A percentile compares a stretch with the other conserved stretches of the same genome.
Evolutionary conservation across 1,140 invertebrate species (phyloP).

Genomic region (Zaprionus lachaisei): DNA sequence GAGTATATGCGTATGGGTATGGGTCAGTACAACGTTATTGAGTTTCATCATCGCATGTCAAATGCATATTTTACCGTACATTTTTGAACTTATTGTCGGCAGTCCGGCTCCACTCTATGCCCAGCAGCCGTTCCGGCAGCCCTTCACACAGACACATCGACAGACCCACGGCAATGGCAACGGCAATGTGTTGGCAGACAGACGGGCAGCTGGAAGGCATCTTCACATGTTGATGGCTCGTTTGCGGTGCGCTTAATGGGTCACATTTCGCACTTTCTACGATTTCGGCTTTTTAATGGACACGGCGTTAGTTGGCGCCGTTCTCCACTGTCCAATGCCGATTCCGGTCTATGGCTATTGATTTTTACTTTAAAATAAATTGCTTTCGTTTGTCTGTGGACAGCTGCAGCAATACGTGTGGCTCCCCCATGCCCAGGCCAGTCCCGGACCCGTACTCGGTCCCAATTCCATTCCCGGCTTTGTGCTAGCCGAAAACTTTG

Average conservation of each 20-base stretch:
- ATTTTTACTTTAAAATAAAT: constrained; percentile 82
- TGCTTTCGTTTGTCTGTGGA: constrained; percentile 77
- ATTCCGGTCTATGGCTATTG: constrained; percentile 61
- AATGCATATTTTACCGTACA: constrained; percentile 70
- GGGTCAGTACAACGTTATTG: constrained; percentile 36
- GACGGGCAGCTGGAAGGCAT: constrained; percentile 10
- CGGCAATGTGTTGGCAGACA: background rate
- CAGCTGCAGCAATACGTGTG: constrained; percentile 40
- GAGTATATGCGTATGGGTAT: background rate
- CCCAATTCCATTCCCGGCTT: constrained; percentile 1
- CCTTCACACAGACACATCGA: background rate
- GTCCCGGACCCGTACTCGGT: background rate
- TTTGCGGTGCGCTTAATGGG: background rate
- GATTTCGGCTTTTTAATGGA: constrained; percentile 5
- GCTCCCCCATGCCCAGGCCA: background rate
- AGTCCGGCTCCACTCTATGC: background rate
- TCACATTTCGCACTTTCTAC: constrained; percentile 12
- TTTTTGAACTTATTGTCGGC: constrained; percentile 14
- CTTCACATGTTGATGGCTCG: constrained; percentile 26
- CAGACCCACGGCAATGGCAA: constrained; percentile 8
- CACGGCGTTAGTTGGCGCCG: constrained; percentile 5
- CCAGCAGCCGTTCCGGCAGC: background rate
- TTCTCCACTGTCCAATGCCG: constrained; percentile 17
- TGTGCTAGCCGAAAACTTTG: constrained; percentile 60
- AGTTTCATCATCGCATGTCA: constrained; percentile 72